A percentile compares a stretch with the other conserved stretches of the same genome.
These are phyloP conservation scores for Thalassarche chlororhynchos DNA, from an alignment of 2,113 vertebrate genomes.

Conservation along the genomic window DNA sequence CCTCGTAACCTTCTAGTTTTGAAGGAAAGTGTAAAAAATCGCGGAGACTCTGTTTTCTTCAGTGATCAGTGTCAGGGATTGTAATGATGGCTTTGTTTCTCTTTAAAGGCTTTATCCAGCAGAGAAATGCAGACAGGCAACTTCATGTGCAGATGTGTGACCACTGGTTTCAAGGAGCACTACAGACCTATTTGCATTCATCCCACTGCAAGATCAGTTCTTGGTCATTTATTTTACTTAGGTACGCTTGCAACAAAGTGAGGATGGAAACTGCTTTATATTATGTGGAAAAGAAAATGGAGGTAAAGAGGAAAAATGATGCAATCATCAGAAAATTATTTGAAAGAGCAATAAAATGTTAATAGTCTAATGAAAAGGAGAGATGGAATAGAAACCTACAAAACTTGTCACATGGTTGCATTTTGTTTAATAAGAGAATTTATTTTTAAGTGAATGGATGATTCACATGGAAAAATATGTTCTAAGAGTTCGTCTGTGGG, in stretches of 20 bases:
- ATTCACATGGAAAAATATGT: constrained; percentile 64
- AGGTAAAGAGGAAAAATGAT: background rate
- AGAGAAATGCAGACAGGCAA: background rate
- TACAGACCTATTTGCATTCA: background rate
- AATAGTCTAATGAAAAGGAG: constrained; percentile 4
- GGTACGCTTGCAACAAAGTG: background rate
- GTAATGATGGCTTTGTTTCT: background rate
- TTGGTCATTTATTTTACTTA: background rate
- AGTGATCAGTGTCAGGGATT: background rate
- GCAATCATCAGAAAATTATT: constrained; percentile 6
- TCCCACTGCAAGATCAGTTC: background rate
- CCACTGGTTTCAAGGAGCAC: background rate
- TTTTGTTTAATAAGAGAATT: constrained; percentile 43
- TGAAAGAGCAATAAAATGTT: background rate
- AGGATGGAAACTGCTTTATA: background rate
- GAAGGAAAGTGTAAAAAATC: background rate
- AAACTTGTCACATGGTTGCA: background rate
- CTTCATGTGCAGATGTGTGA: background rate
- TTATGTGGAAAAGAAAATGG: background rate
- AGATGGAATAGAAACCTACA: background rate
- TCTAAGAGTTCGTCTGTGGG: constrained; percentile 36
- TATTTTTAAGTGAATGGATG: constrained; percentile 55
- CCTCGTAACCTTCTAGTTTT: background rate
- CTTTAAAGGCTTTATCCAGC: background rate
- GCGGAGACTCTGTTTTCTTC: background rate